These are phyloP conservation scores for Ficedula albicollis DNA, from an alignment of 2,797 vertebrate genomes.

Conservation along the genomic window DNA sequence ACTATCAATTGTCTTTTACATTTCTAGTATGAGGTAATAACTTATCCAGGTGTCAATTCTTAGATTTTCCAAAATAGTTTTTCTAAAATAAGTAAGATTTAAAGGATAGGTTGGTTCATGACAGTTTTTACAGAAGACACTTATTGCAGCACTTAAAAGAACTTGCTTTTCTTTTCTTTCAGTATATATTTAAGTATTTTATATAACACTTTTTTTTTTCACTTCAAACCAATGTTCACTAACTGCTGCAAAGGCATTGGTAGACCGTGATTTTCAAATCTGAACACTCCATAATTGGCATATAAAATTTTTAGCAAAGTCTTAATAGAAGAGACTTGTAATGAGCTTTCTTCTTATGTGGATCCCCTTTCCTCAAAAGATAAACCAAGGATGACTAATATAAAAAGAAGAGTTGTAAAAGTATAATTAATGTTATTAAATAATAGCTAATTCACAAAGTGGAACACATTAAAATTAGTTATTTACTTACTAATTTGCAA, in stretches of 20 bases:
- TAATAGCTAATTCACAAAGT: not conserved
- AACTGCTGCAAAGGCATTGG: not conserved
- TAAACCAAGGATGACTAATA: not conserved
- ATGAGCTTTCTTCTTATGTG: not conserved
- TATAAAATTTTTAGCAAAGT: not conserved
- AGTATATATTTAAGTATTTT: conserved; percentile 23
- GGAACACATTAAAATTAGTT: not conserved
- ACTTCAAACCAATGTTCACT: not conserved
- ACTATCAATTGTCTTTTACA: conserved; percentile 26
- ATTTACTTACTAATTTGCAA: not conserved
- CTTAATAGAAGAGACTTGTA: not conserved
- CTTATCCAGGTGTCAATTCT: not conserved
- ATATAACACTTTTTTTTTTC: not conserved
- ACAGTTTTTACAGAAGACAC: conserved; percentile 2
- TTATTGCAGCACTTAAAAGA: conserved; percentile 1
- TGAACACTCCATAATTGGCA: not conserved
- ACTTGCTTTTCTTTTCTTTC: not conserved
- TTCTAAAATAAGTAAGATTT: conserved; percentile 28
- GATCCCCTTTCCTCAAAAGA: not conserved
- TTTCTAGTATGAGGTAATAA: conserved; percentile 6
- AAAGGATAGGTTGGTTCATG: not conserved
- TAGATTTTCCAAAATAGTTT: conserved; percentile 28
- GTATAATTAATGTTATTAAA: not conserved
- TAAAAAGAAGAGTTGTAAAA: not conserved
- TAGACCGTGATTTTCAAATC: not conserved